Evolutionary conservation across 92 coral and sea anemone genomes (phyloP), one percentile per base, ranked within the genome.

Genomic region (Chrysogorgia sp.): DNA sequence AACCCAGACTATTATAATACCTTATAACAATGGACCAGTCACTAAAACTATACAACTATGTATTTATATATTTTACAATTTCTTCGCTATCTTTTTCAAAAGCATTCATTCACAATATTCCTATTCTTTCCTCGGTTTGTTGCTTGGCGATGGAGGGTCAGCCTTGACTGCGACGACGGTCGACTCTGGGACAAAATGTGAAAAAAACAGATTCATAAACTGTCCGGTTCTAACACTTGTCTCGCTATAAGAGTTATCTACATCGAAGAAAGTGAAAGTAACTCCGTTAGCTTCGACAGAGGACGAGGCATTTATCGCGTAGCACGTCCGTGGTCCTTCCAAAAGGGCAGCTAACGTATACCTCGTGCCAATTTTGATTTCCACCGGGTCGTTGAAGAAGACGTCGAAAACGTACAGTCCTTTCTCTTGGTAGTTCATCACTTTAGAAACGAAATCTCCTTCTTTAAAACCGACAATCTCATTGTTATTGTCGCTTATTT

Each of bases 161-260:
- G 79, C 25, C 34, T 56, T 72, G 13, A 19, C 65, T 15, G 31
- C 52, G 17, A 17, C 17, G 9, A 17, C 17, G 9, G 50, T 8
- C 24, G 32, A 65, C 32, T 72, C 79, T 1, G 65, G 64, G 25
- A 56, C 31, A 33, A 72, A 10, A 22, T 53, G 26, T 8, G 79
- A 72, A 19, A 72, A 72, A 33, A 72, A 72, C 48, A 72, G 25
- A 33, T 72, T 72, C 79, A 72, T 72, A 41, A 72, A 72, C 52
- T 72, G 79, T 72, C 79, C 79, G 5, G 79, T 72, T 22, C 79
- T 10, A 1, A 72, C 79, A 32, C 79, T 72, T n/a, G 79, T 72
- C 79, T 72, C 79, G 17, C 79, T 72, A 32, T 72, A 72, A 0
- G 79, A 72, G 25, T 72, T 72, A 56, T 72, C 79, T 29, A 72